These are phyloP conservation scores for Stenurella melanura DNA, from an alignment of 2,888 invertebrate genomes.

Conservation along the genomic window DNA sequence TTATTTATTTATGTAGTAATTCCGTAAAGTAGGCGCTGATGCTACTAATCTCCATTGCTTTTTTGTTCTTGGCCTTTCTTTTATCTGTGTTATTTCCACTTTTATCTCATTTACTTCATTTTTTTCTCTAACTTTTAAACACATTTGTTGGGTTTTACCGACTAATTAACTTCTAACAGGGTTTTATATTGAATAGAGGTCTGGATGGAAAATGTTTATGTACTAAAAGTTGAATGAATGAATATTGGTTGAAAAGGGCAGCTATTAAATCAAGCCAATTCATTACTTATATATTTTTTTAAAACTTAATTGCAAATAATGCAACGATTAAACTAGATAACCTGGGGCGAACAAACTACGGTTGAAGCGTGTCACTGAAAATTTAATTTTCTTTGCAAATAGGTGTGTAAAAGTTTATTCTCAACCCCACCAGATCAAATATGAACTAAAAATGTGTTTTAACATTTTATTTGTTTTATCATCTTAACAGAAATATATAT, in stretches of 20 bases:
- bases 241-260: neutral
- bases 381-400: no score
- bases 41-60: slow-evolving; percentile 21
- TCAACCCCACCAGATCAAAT: no score
- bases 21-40: slow-evolving; percentile 18
- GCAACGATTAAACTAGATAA: neutral
- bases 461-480: no score
- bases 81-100: slow-evolving; percentile 13
- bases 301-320: neutral
- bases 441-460: no score
- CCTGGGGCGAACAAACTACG: no score
- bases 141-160: neutral
- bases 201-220: neutral
- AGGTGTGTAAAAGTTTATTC: no score
- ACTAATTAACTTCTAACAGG: slow-evolving; percentile 11
- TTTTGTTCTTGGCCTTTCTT: slow-evolving; percentile 8
- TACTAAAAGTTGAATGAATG: neutral
- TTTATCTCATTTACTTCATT: slow-evolving; percentile 4
- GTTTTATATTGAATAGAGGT: neutral
- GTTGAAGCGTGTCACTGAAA: no score
- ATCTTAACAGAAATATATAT: no score
- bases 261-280: neutral
- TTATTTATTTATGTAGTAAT: slow-evolving; percentile 20
- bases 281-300: neutral
- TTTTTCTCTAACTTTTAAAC: slow-evolving; percentile 6